Percentiles rank a stretch among this genome's conserved stretches.
Conservation (phyloP, 2,113 vertebrate species). For the Microtus montanus region DNA sequence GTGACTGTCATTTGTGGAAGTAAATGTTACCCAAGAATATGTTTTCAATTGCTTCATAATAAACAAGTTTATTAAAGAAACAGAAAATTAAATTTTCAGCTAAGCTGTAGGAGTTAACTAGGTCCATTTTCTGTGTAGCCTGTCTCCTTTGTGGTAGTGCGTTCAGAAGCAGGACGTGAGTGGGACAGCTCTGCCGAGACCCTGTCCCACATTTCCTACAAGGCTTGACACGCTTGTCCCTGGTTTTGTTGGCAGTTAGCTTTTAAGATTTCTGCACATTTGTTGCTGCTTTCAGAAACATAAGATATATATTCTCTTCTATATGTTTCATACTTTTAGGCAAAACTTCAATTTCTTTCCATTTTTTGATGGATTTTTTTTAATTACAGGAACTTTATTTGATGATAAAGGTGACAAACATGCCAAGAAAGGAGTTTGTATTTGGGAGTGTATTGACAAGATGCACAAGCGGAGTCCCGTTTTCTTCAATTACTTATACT, state of each 20-base stretch:
- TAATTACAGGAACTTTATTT: constrained; percentile 91
- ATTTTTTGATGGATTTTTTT: constrained; percentile 41
- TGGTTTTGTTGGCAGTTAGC: constrained; percentile 12
- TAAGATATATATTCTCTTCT: constrained; percentile 22
- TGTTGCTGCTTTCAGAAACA: background rate
- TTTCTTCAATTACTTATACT: constrained; percentile 98
- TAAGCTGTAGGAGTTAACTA: constrained; percentile 12
- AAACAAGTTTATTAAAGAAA: constrained; percentile 52
- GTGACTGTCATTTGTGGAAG: background rate
- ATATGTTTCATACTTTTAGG: constrained; percentile 9
- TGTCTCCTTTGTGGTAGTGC: background rate
- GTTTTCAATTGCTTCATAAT: constrained; percentile 46
- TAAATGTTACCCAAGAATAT: constrained; percentile 56
- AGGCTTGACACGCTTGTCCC: background rate
- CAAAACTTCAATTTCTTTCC: constrained; percentile 41
- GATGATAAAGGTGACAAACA: constrained; percentile 98
- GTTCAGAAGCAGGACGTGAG: background rate
- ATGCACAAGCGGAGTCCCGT: constrained; percentile 94
- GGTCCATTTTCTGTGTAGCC: constrained; percentile 16
- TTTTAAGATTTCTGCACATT: constrained; percentile 20
- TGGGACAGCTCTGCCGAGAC: background rate
- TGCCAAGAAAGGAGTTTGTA: constrained; percentile 93
- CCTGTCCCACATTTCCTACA: background rate
- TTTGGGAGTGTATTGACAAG: constrained; percentile 97
- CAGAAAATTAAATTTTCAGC: constrained; percentile 54